Conservation (phyloP, 2,113 vertebrate genomes). For the Silurus asotus region DNA sequence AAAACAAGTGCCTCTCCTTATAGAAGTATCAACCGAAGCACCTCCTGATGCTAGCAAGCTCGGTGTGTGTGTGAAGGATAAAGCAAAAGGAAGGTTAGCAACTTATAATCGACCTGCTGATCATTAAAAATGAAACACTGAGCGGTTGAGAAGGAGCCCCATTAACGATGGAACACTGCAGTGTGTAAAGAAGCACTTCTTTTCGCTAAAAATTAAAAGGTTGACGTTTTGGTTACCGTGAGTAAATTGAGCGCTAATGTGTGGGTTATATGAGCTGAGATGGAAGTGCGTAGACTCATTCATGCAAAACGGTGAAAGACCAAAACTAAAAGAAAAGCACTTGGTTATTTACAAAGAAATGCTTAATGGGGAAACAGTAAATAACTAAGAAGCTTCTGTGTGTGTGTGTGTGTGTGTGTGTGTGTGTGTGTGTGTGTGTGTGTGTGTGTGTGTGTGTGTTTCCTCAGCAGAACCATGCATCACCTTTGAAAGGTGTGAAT, state of each 20-base stretch:
- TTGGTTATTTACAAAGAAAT: neutral
- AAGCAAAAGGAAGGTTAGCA: constrained; percentile 22
- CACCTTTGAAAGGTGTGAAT: neutral
- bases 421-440: neutral
- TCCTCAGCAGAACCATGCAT: neutral
- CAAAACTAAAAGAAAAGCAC: neutral
- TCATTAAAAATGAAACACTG: constrained; percentile 50
- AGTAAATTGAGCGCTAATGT: neutral
- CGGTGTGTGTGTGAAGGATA: neutral
- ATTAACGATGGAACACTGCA: neutral
- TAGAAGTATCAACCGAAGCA: constrained; percentile 15
- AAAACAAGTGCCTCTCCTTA: constrained; percentile 39
- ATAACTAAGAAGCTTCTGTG: neutral
- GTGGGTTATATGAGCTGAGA: neutral
- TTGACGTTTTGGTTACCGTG: neutral
- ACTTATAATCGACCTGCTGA: constrained; percentile 10
- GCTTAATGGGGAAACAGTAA: neutral
- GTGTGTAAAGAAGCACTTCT: neutral
- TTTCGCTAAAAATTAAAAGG: neutral
- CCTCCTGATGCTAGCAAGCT: neutral
- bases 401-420: neutral
- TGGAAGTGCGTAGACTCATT: neutral
- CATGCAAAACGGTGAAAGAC: neutral
- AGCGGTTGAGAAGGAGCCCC: neutral
- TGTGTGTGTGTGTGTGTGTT: neutral